phyloP scores from a whole-genome alignment of 2,888 invertebrate species.

The Protophormia terraenovae region DNA sequence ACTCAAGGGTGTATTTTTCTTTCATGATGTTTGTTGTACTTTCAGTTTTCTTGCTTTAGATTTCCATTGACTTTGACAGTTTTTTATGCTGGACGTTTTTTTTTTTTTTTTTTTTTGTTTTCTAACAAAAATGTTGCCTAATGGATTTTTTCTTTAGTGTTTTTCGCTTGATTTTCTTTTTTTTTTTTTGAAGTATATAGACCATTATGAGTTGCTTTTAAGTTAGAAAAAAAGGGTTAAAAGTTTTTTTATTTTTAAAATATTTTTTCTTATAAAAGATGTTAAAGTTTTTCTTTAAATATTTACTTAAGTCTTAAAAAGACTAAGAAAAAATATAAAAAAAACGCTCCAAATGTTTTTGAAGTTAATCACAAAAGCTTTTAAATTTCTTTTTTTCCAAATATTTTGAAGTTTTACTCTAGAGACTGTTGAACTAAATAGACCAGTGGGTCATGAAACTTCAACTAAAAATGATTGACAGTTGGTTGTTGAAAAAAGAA shows the following conservation, averaged over 20 bases:
- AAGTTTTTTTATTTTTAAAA: not conserved
- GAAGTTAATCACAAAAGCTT: slow-evolving; percentile 53
- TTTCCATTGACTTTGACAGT: slow-evolving; percentile 65
- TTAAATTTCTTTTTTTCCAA: slow-evolving; percentile 26
- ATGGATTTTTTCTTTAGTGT: slow-evolving; percentile 37
- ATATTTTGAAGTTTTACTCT: slow-evolving; percentile 55
- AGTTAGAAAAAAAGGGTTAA: slow-evolving; percentile 32
- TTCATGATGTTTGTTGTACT: too few species aligned
- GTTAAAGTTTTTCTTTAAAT: slow-evolving; percentile 30
- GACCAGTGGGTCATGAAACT: slow-evolving; percentile 64
- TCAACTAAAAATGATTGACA: slow-evolving; percentile 48
- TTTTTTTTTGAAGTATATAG: not conserved
- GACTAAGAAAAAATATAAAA: not conserved
- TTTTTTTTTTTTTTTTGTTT: not conserved
- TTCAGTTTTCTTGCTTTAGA: slow-evolving; percentile 12
- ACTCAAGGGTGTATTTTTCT: slow-evolving; percentile 46
- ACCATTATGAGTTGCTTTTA: slow-evolving; percentile 2
- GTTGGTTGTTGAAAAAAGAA: not conserved
- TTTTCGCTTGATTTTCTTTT: not conserved
- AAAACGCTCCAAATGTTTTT: slow-evolving; percentile 21
- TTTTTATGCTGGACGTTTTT: slow-evolving; percentile 17
- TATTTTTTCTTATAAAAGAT: not conserved
- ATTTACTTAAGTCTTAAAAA: slow-evolving; percentile 17
- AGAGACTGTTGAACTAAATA: slow-evolving; percentile 67
- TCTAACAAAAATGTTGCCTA: slow-evolving; percentile 33